Evolutionary conservation across 1,140 invertebrate species (phyloP).

Genomic region (Formica selysi): DNA sequence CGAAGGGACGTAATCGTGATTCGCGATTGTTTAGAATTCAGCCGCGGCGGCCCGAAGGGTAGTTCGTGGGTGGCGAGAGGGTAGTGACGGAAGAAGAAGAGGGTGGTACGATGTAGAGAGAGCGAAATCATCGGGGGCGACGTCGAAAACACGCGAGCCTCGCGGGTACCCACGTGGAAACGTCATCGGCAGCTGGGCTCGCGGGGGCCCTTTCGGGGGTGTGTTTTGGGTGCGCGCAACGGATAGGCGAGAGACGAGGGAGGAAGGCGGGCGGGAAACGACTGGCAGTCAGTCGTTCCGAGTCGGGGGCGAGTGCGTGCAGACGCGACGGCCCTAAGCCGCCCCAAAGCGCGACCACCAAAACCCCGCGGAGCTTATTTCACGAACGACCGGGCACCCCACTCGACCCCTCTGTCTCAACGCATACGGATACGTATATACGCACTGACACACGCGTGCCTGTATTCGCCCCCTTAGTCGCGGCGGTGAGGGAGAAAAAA

Average conservation of each 20-base stretch:
- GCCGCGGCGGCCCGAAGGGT: neutral
- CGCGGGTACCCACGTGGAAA: constrained; percentile 85
- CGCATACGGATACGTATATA: constrained; percentile 51
- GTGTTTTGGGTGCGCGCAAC: constrained; percentile 62
- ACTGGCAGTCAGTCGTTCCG: constrained; percentile 78
- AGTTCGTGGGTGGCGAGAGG: constrained; percentile 8
- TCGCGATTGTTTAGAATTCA: constrained; percentile 44
- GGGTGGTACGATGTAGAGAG: constrained; percentile 11
- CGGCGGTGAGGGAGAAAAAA: constrained; percentile 69
- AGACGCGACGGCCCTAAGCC: constrained; percentile 80
- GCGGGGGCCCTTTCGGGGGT: constrained; percentile 74
- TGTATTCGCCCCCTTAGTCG: constrained; percentile 23
- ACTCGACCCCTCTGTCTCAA: constrained; percentile 71
- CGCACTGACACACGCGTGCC: constrained; percentile 7
- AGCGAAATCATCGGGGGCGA: constrained; percentile 80
- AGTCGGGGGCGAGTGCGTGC: constrained; percentile 67
- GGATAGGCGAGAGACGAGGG: constrained; percentile 69
- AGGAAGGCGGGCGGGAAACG: constrained; percentile 48
- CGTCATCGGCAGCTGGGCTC: constrained; percentile 86
- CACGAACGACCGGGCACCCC: constrained; percentile 85
- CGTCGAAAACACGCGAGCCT: constrained; percentile 86
- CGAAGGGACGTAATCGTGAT: constrained; percentile 40
- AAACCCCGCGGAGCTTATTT: constrained; percentile 86
- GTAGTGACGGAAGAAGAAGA: constrained; percentile 23
- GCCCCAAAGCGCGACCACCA: constrained; percentile 84